Percentiles rank a stretch among this genome's conserved stretches.
phyloP scores from a whole-genome alignment of 2,113 vertebrate genomes.

The Setophaga kirtlandii region DNA sequence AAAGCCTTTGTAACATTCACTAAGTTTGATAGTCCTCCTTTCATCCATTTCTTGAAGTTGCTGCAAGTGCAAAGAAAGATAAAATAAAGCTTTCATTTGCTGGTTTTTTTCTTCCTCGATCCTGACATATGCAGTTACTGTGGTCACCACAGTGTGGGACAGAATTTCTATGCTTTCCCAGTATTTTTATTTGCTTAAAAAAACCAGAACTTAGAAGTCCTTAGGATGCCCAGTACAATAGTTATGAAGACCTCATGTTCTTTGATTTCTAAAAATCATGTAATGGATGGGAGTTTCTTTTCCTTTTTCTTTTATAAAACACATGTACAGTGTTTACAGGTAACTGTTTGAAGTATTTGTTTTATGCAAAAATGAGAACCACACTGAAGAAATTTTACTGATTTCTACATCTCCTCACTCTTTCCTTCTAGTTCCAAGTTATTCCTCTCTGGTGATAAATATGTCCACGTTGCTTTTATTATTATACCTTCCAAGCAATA shows the following conservation, averaged over 20 bases:
- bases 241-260: background rate
- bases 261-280: background rate
- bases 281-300: background rate
- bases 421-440: background rate
- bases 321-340: background rate
- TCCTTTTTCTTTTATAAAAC: background rate
- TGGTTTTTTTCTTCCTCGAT: accelerated
- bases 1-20: conserved; percentile 93
- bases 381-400: background rate
- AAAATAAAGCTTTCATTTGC: conserved; percentile 12
- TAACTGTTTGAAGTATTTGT: background rate
- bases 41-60: conserved; percentile 98
- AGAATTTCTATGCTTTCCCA: background rate
- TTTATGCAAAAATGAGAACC: background rate
- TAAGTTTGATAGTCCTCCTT: conserved; percentile 91
- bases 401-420: background rate
- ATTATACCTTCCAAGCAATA: background rate
- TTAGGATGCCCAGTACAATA: background rate
- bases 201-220: background rate
- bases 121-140: background rate
- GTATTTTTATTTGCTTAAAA: background rate
- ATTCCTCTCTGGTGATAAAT: background rate
- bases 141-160: background rate
- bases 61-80: conserved; percentile 70
- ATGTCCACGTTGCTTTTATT: background rate